Conservation (phyloP, 2,797 vertebrate species). For the Podarcis lilfordi region DNA sequence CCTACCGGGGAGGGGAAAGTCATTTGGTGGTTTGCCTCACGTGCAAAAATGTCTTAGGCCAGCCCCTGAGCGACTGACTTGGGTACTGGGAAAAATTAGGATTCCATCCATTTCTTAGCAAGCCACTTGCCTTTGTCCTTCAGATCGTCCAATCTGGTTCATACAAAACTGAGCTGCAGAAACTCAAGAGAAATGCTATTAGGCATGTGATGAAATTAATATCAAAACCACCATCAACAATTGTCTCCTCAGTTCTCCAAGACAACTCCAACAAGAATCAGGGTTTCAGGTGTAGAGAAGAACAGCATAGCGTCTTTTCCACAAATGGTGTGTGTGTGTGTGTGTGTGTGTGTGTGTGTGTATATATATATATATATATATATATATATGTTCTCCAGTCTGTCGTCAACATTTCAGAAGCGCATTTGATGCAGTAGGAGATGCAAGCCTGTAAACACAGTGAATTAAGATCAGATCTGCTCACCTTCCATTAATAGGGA, state of each 20-base stretch:
- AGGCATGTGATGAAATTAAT: not conserved
- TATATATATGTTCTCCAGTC: not conserved
- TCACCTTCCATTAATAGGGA: not conserved
- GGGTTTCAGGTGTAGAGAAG: not conserved
- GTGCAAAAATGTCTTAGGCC: too few relatives aligned
- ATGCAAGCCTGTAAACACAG: not conserved
- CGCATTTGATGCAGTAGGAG: rapidly evolving
- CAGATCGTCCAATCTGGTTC: not conserved
- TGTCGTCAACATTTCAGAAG: not conserved
- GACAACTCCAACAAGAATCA: not conserved
- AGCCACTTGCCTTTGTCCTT: not conserved
- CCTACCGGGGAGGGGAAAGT: too few relatives aligned
- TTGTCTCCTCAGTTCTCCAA: not conserved
- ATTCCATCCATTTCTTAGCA: not conserved
- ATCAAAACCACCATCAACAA: not conserved
- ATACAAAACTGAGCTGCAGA: not conserved
- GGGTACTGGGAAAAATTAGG: not conserved
- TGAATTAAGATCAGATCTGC: not conserved
- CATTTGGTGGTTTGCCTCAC: too few relatives aligned
- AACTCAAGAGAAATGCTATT: not conserved
- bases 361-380: too few relatives aligned
- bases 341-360: too few relatives aligned
- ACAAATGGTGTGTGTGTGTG: not conserved
- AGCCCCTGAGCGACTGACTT: too few relatives aligned
- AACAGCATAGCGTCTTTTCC: not conserved